Conservation (phyloP, 2,797 vertebrate genomes). For the Argyrosomus regius region DNA sequence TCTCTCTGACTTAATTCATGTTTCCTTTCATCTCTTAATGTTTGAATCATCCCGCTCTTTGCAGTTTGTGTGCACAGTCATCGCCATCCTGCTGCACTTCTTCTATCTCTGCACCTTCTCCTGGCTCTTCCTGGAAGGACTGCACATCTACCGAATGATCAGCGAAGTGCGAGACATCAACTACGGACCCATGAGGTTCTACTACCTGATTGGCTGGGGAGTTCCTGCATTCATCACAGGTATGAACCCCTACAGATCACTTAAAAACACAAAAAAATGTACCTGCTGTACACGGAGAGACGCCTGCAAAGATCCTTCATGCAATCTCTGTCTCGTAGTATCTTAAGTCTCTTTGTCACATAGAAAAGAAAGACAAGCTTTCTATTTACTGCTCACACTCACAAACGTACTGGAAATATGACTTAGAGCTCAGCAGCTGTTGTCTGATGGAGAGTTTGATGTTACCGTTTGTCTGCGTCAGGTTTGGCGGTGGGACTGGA, state of each 20-base stretch:
- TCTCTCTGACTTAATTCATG: not conserved
- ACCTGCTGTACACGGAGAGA: not conserved
- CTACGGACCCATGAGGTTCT: slow-evolving; percentile 96
- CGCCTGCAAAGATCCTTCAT: not conserved
- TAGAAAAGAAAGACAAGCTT: not conserved
- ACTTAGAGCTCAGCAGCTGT: no score
- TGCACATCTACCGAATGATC: slow-evolving; percentile 94
- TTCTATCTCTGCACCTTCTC: slow-evolving; percentile 95
- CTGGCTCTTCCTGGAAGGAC: slow-evolving; percentile 95
- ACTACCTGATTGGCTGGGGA: slow-evolving; percentile 97
- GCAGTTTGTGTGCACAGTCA: slow-evolving; percentile 95
- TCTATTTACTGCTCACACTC: not conserved
- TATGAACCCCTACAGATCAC: slow-evolving; percentile 48
- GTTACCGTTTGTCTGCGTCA: slow-evolving; percentile 56
- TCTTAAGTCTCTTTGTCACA: not conserved
- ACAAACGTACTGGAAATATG: not conserved
- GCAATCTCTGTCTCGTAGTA: not conserved
- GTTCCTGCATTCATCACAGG: slow-evolving; percentile 96
- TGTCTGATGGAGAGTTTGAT: not conserved
- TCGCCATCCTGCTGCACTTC: slow-evolving; percentile 97
- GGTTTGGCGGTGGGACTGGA: slow-evolving; percentile 95
- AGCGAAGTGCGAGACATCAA: slow-evolving; percentile 94
- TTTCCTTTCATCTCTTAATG: not conserved
- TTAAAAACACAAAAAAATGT: not conserved
- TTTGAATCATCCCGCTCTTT: slow-evolving; percentile 8